Base-by-base conservation (phyloP, 2,888 invertebrate genomes). In the Blastobasis lacticolella region DNA sequence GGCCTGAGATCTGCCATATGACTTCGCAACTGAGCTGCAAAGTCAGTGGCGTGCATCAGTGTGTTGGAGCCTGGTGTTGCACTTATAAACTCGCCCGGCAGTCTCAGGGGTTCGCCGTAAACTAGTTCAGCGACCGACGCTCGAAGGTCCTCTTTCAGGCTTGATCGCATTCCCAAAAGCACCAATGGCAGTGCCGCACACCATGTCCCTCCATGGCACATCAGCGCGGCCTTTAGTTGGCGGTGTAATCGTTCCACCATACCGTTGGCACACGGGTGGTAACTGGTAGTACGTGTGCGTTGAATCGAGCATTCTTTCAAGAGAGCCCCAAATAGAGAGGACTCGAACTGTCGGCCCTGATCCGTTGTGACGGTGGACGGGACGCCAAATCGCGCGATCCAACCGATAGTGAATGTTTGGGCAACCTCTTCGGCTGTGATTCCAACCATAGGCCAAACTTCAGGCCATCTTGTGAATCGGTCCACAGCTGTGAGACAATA, bases 361-460 rank as follows among this genome's bases (percentile, higher is more conserved):
- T 1, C 60, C 56, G 4, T 62, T 2, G 62, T 60, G 3, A 61
- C 56, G 5, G 65, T 61, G 6, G 54, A 57, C 4, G 82, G 84
- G 8, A 69, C 61, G 0, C 83, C 82, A 52, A 70, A 84, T 7
- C 79, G 57, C 0, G 78, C 50, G 2, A 88, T 68, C 86, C 81
- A 88, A 0, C 57, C 55, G 0, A 49, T 42, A 10, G 69, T 51
- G 6, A 87, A 64, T 2, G 73, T 68, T n/a, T 53, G 42, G 0
- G 73, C 73, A 4, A 73, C 68, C 0, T 74, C 68, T 49, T 68
- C 71, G 0, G 75, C 77, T 1, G 73, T 71, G 9, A 73, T 74
- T 49, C 78, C 67, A 0, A 37, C 7, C 0, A 78, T 45, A 0
- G 79, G 76, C 7, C 64, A 54, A 0, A 62, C 75, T 52, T 77